phyloP scores from a whole-genome alignment of 2,797 vertebrate species.

The Esox masquinongy region DNA sequence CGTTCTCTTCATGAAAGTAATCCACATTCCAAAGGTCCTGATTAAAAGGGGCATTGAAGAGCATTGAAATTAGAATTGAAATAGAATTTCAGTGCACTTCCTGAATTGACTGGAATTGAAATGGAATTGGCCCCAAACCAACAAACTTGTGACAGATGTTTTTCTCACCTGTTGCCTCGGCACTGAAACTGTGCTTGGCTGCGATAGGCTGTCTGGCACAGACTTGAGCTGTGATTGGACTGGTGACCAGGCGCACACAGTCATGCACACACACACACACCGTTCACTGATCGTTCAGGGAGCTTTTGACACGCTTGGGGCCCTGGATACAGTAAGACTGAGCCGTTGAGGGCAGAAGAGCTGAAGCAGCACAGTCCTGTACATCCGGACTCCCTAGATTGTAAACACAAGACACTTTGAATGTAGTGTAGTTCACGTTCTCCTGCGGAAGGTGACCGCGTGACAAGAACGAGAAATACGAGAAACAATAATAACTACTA shows the following conservation, averaged over 20 bases:
- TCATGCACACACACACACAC: conserved; percentile 19
- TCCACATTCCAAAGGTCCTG: conserved; percentile 19
- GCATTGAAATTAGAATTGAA: no score
- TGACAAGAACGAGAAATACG: conserved; percentile 38
- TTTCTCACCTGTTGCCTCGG: conserved; percentile 16
- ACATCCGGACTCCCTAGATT: conserved; percentile 84
- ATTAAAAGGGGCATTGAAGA: no score
- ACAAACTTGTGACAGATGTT: conserved; percentile 44
- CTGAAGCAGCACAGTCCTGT: conserved; percentile 69
- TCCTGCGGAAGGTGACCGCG: conserved; percentile 53
- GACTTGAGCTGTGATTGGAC: conserved; percentile 28
- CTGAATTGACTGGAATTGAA: no score
- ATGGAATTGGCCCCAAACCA: no score
- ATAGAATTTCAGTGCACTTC: no score
- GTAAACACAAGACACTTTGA: conserved; percentile 93
- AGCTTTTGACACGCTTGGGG: conserved; percentile 46
- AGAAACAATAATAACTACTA: conserved; percentile 13
- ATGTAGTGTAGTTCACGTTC: conserved; percentile 87
- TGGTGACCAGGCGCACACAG: conserved; percentile 16
- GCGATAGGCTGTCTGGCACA: conserved; percentile 10
- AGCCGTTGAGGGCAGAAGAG: conserved; percentile 42
- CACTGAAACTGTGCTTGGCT: conserved; percentile 37
- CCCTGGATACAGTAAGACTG: conserved; percentile 28
- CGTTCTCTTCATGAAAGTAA: no score
- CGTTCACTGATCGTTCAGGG: conserved; percentile 38